Evolutionary conservation across 2,888 invertebrate genomes (phyloP).

Genomic region (Drosophila leonis): DNA sequence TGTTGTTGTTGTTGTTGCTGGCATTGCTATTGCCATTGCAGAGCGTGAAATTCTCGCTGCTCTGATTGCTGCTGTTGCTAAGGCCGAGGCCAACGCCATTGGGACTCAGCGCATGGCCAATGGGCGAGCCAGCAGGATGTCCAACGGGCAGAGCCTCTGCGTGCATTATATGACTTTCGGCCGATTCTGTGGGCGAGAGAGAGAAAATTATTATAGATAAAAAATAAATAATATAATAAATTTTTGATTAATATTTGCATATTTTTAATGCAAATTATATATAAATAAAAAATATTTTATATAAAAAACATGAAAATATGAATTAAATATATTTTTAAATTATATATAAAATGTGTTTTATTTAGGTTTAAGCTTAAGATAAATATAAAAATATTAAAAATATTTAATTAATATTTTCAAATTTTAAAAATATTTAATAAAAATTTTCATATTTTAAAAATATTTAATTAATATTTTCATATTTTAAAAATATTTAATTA

Average conservation of each 20-base stretch:
- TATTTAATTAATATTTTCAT: no score
- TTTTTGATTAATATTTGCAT: background rate
- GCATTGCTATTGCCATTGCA: conserved; percentile 69
- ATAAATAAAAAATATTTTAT: no score
- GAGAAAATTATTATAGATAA: background rate
- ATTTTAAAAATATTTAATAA: no score
- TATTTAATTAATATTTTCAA: no score
- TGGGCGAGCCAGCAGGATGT: conserved; percentile 74
- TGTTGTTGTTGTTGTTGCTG: conserved; percentile 66
- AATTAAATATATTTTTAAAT: no score
- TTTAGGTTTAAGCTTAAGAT: no score
- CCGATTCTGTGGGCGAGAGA: conserved; percentile 62
- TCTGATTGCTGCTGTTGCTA: conserved; percentile 81
- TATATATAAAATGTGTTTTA: no score
- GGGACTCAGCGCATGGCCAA: conserved; percentile 79
- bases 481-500: no score
- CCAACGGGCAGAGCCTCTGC: conserved; percentile 66
- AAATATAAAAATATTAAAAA: no score
- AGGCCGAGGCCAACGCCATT: conserved; percentile 72
- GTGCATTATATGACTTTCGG: conserved; percentile 81
- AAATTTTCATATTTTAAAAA: no score
- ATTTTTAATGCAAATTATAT: no score
- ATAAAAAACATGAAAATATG: no score
- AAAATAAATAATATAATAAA: background rate
- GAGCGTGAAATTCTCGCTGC: conserved; percentile 70